These are phyloP conservation scores for Eilema caniola DNA, from an alignment of 2,888 invertebrate species.

Conservation along the genomic window DNA sequence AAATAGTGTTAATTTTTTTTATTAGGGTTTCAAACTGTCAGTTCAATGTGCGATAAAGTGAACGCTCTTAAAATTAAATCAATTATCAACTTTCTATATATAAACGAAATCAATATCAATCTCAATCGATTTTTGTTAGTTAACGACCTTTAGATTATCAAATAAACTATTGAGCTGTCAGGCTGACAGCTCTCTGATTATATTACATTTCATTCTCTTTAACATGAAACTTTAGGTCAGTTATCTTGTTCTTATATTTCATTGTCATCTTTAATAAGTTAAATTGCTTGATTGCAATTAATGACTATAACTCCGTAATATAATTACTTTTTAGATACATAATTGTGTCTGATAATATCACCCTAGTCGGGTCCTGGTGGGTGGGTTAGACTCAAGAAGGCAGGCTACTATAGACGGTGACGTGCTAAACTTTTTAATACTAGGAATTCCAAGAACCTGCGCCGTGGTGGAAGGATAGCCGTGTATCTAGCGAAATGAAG, in stretches of 20 bases:
- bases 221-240: not conserved
- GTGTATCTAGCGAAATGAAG: too few species aligned
- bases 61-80: not conserved
- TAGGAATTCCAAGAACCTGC: too few species aligned
- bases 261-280: not conserved
- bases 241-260: not conserved
- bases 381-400: too few species aligned
- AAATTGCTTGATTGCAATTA: too few species aligned
- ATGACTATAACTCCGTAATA: too few species aligned
- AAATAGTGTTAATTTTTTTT: too few species aligned
- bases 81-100: not conserved
- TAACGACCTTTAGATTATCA: not conserved
- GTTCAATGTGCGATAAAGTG: not conserved
- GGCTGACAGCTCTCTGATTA: not conserved
- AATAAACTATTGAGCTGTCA: not conserved
- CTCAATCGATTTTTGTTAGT: not conserved
- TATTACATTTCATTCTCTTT: not conserved
- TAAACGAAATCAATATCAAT: not conserved
- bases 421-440: too few species aligned
- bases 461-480: too few species aligned
- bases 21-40: not conserved
- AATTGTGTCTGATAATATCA: too few species aligned
- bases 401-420: too few species aligned
- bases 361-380: too few species aligned
- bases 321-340: too few species aligned